Base-by-base conservation (phyloP, 2,113 vertebrate genomes). In the Chrysemys picta region DNA sequence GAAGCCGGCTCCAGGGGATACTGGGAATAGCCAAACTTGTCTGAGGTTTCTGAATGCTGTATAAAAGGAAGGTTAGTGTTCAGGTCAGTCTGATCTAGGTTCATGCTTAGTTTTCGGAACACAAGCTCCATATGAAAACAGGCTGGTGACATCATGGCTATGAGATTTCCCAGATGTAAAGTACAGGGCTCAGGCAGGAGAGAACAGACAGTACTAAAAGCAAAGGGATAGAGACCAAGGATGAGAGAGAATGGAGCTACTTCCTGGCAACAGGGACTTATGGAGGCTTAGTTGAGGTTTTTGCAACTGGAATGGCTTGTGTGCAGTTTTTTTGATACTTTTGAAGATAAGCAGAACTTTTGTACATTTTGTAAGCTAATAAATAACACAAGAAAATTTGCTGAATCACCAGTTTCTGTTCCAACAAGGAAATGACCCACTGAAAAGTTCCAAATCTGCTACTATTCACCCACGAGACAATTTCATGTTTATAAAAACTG, bases 31-130 rank as follows among this genome's bases (percentile, higher is more conserved):
- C 31, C 59, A 85, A 85, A 56, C 85, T 84, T 95, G 94, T 80
- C 0, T 84, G 50, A 91, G 59, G 80, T 87, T 85, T 93, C 79
- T 62, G 82, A 0, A 75, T 38, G 8, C 49, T 94, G 82, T 81
- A 17, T 94, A 91, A 95, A 95, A 97, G 91, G 88, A 94, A 56
- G 62, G 82, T 49, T 16, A 19, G 84, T 49, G 59, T 54, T 24
- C 35, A 65, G 89, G 53, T 6, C 75, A 65, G 72, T 38, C 5
- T 38, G 65, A 72, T 72, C 35, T 72, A 72, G n/a, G 17, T 38
- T 21, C 65, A 72, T 53, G 53, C 80, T 0, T 49, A 10, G 35
- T 56, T 83, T 11, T 29, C 12, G 90, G 52, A 94, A 10, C 38
- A 5, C 10, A 56, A 84, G 84, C 82, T 94, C 53, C 42, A 14